Conservation (phyloP, 2,888 invertebrate species). For the Ectropis crepuscularia region DNA sequence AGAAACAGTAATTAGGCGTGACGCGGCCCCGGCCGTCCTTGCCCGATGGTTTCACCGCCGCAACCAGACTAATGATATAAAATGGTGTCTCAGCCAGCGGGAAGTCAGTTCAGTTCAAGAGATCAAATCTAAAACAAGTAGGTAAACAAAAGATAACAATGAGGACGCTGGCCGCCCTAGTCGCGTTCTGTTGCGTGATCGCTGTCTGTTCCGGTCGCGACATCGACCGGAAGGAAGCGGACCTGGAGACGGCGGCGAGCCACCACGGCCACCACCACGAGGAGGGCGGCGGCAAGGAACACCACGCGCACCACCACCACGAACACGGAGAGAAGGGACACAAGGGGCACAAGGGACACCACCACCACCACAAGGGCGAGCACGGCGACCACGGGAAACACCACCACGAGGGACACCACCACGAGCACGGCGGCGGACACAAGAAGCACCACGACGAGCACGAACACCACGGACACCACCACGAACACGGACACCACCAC, state of each 20-base stretch:
- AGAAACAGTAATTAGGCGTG: constrained; percentile 69
- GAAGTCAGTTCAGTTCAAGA: constrained; percentile 72
- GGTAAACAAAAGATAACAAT: constrained; percentile 51
- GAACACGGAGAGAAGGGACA: constrained; percentile 90
- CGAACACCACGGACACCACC: constrained; percentile 90
- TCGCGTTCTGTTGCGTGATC: constrained; percentile 68
- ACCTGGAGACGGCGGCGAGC: constrained; percentile 81
- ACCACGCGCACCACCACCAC: constrained; percentile 88
- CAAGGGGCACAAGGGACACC: constrained; percentile 90
- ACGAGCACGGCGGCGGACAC: constrained; percentile 91
- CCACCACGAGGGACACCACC: constrained; percentile 90
- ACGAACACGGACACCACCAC: constrained; percentile 90
- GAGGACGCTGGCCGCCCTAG: constrained; percentile 79
- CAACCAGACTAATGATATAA: constrained; percentile 77
- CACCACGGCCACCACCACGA: constrained; percentile 84
- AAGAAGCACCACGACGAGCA: constrained; percentile 91
- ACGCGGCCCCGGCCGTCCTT: constrained; percentile 79
- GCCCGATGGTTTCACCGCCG: constrained; percentile 78
- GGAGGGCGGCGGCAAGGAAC: constrained; percentile 88
- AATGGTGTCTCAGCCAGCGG: constrained; percentile 68
- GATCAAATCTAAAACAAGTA: constrained; percentile 69
- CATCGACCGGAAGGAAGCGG: constrained; percentile 65
- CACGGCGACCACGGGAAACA: constrained; percentile 91
- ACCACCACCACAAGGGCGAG: constrained; percentile 91
- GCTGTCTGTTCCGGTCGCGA: constrained; percentile 69